Percentiles rank a stretch among this genome's conserved stretches.
phyloP scores from a whole-genome alignment of 1,140 invertebrate species.

The Tyrophagus putrescentiae region DNA sequence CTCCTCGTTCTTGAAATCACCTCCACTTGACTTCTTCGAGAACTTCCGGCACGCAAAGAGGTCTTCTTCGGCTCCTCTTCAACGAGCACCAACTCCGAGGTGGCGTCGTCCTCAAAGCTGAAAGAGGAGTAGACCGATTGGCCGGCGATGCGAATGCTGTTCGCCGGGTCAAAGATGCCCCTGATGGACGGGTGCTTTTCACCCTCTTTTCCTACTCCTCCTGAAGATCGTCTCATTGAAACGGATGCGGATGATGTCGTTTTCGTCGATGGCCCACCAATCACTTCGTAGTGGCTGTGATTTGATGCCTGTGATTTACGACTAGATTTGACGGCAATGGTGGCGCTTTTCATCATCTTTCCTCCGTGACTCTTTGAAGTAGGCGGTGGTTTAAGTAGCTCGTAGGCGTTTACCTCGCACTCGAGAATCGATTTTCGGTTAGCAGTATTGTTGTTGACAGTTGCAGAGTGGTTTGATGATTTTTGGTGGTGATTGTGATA shows the following conservation, averaged over 20 bases:
- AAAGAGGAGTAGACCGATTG: constrained; percentile 2
- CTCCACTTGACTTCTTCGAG: no score
- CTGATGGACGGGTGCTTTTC: neutral
- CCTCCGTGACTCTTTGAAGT: constrained; percentile 29
- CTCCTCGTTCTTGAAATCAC: neutral
- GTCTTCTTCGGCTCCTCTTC: neutral
- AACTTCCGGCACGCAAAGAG: neutral
- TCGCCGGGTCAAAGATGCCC: neutral
- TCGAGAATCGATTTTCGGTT: constrained; percentile 53
- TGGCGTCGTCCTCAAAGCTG: neutral
- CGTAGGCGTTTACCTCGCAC: constrained; percentile 68
- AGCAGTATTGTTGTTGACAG: neutral
- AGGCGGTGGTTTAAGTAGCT: constrained; percentile 42
- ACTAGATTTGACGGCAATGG: constrained; percentile 37
- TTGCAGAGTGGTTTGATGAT: neutral
- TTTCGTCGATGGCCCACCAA: neutral
- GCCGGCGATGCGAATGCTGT: constrained; percentile 15
- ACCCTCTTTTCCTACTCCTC: no score
- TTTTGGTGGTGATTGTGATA: neutral
- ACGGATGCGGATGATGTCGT: neutral
- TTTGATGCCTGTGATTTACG: constrained; percentile 31
- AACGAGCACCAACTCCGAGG: neutral
- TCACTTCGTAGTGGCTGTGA: neutral
- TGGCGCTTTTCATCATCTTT: constrained; percentile 30
- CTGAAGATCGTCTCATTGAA: no score